Conservation (phyloP, 2,113 vertebrate genomes). For the Raphicerus campestris region DNA sequence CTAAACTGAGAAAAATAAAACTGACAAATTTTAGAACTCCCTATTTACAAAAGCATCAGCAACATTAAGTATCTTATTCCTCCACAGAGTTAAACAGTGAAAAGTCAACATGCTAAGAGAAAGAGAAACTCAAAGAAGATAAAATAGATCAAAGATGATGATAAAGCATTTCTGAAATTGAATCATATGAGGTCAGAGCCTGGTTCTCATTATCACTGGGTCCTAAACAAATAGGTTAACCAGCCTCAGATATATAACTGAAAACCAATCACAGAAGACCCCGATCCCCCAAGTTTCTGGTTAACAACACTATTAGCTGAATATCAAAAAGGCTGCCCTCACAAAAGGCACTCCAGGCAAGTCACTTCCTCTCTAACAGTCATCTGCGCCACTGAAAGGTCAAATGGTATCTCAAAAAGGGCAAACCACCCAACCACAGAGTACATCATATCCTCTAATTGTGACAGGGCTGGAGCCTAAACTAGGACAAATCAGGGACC, state of each 20-base stretch:
- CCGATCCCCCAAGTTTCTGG: not conserved
- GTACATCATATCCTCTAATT: not conserved
- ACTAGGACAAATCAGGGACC: not conserved
- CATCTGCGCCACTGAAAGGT: not conserved
- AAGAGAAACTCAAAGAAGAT: not conserved
- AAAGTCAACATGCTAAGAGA: not conserved
- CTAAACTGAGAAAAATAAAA: not conserved
- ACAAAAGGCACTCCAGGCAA: not conserved
- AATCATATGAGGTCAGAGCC: not conserved
- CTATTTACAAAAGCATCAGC: not conserved
- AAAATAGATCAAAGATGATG: not conserved
- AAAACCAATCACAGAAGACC: not conserved
- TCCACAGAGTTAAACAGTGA: not conserved
- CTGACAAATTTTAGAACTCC: not conserved
- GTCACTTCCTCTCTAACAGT: not conserved
- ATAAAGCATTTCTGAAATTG: not conserved
- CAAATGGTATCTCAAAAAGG: not conserved
- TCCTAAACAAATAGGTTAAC: not conserved
- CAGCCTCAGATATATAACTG: not conserved
- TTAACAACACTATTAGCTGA: not conserved
- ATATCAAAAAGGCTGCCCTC: not conserved
- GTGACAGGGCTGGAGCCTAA: not conserved
- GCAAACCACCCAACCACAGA: not conserved
- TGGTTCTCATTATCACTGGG: not conserved
- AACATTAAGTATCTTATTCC: not conserved